phyloP scores from a whole-genome alignment of 2,797 vertebrate species.

The Parotocinclus haroldoi region DNA sequence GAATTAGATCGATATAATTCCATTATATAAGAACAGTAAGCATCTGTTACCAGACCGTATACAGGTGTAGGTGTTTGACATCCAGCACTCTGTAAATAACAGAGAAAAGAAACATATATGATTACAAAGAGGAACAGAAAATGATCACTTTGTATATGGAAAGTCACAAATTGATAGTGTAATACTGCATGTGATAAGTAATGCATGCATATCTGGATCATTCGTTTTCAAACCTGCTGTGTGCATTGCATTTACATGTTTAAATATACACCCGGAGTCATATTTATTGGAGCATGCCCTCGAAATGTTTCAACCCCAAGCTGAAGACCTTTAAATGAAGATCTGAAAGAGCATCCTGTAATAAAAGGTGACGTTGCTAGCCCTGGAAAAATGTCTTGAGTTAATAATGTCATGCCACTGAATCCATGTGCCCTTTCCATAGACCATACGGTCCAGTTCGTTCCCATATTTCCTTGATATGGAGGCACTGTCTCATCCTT shows the following conservation, averaged over 20 bases:
- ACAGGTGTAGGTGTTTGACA: background rate
- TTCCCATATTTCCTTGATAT: constrained; percentile 40
- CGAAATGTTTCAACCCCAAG: constrained; percentile 23
- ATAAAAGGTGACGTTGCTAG: constrained; percentile 39
- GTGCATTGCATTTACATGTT: background rate
- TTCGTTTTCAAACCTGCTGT: too few species aligned
- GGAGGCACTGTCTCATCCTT: constrained; percentile 46
- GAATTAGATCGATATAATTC: too few species aligned
- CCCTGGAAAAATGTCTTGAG: constrained; percentile 42
- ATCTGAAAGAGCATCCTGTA: constrained; percentile 24
- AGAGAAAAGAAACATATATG: background rate
- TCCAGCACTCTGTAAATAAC: background rate
- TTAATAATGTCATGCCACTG: constrained; percentile 55
- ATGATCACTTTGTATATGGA: background rate
- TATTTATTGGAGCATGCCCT: background rate
- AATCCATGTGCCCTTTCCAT: constrained; percentile 53
- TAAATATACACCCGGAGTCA: constrained; percentile 1
- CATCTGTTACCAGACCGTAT: background rate
- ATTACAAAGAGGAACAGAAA: background rate
- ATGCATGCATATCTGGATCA: too few species aligned
- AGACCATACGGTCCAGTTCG: constrained; percentile 41
- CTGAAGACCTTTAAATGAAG: constrained; percentile 27
- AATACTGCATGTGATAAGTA: too few species aligned
- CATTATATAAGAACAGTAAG: too few species aligned
- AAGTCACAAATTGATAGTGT: too few species aligned